Conservation (phyloP, 2,797 vertebrate species). For the Simalia tracyae region DNA sequence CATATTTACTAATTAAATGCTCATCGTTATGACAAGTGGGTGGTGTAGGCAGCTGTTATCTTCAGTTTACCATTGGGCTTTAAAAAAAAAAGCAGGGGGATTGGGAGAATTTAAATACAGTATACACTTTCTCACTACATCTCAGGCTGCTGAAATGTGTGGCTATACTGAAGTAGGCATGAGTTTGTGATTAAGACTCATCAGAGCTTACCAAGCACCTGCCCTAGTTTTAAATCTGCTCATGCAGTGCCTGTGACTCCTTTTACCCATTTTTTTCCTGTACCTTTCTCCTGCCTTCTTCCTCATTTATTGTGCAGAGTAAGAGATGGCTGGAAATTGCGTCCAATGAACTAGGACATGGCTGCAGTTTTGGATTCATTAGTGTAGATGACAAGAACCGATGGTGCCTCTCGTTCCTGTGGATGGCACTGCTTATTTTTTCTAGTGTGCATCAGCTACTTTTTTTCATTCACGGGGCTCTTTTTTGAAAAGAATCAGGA, state of each 20-base stretch:
- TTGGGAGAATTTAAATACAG: not conserved
- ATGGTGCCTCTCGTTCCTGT: not conserved
- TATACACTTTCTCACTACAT: not conserved
- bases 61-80: not conserved
- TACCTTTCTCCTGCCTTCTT: not conserved
- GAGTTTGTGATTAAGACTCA: not conserved
- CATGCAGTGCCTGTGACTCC: not conserved
- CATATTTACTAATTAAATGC: not conserved
- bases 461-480: not conserved
- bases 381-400: not conserved
- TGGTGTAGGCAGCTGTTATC: not conserved
- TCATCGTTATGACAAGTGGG: not conserved
- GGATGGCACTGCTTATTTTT: not conserved
- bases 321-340: not conserved
- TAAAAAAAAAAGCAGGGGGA: not conserved
- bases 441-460: not conserved
- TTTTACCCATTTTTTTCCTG: not conserved
- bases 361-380: not conserved
- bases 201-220: not conserved
- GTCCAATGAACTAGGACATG: not conserved
- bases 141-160: not conserved
- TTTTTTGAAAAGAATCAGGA: not conserved
- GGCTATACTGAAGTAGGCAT: not conserved
- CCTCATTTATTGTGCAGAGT: not conserved
- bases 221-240: not conserved